Conservation (phyloP, 1,140 invertebrate genomes). For the Sminthurinus signatus region DNA sequence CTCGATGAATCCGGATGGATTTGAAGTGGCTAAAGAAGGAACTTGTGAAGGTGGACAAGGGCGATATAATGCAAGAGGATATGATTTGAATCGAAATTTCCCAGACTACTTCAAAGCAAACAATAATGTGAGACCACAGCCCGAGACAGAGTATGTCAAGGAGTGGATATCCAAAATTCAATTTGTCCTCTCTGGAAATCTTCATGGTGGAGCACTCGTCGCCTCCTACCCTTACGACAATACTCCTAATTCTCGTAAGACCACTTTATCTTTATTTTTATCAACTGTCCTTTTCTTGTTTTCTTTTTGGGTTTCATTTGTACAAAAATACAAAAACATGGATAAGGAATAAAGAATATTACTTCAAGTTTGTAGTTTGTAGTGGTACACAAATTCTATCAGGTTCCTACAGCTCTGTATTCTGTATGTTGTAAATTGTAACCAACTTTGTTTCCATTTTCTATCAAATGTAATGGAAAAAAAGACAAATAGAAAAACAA, state of each 20-base stretch:
- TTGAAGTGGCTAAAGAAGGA: constrained; percentile 75
- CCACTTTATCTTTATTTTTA: background rate
- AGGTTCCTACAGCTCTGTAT: too few relatives aligned
- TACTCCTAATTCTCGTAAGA: constrained; percentile 82
- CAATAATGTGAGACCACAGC: constrained; percentile 73
- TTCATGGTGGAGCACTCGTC: constrained; percentile 86
- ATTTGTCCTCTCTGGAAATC: constrained; percentile 81
- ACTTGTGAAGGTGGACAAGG: constrained; percentile 77
- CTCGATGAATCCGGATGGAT: constrained; percentile 79
- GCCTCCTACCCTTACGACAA: constrained; percentile 90
- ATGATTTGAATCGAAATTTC: constrained; percentile 86
- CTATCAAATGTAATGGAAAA: too few relatives aligned
- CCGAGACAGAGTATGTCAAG: constrained; percentile 91
- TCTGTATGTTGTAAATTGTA: too few relatives aligned
- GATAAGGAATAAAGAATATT: too few relatives aligned
- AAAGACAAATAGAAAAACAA: too few relatives aligned
- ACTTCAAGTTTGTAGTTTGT: too few relatives aligned
- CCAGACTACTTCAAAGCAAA: constrained; percentile 84
- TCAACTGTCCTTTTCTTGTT: too few relatives aligned
- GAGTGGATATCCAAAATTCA: constrained; percentile 87
- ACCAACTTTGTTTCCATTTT: too few relatives aligned
- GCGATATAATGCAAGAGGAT: constrained; percentile 77
- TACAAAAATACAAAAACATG: too few relatives aligned
- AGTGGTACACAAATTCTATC: too few relatives aligned
- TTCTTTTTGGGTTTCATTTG: too few relatives aligned